Base-by-base conservation (phyloP, 2,113 vertebrate species). In the Edolisoma coerulescens region DNA sequence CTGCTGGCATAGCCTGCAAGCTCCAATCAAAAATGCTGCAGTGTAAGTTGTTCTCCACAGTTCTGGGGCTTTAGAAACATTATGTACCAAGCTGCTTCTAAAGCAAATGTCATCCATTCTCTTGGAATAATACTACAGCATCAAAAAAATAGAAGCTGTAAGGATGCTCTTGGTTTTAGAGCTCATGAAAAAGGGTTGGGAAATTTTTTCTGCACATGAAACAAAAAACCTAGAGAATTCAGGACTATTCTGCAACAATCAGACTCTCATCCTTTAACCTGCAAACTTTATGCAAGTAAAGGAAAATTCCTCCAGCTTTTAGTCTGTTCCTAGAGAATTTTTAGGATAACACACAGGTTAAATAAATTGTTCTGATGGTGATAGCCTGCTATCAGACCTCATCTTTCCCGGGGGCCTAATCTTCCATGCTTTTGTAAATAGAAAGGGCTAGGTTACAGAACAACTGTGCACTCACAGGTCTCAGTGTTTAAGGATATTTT, bases 21-120 rank as follows among this genome's bases (percentile, higher is more conserved):
- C 73, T 93, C 59, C 10, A 78, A 78, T 84, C 68, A 70, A 67
- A 95, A 92, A 77, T 35, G 52, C 52, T 84, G 47, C 67, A 52
- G 17, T 68, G 27, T 22, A 77, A 92, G 63, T 59, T 70, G 30
- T 12, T 60, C 50, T 90, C 21, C 35, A 68, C 22, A 52, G 30
- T 87, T 84, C 45, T 56, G 41, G 11, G 53, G 32, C 27, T 83
- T 93, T 49, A 84, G 75, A 90, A 96, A 78, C 27, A 5, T 41
- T 61, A n/a, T 30, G 2, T 42, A 60, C 28, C 68, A 56, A 88
- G 75, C 41, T 45, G 12, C 49, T 96, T 85, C 87, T 70, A 83
- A 92, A 92, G 35, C 7, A 90, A 92, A 89, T 52, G 8, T 21
- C 28, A 92, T 81, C 56, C 28, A 37, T 92, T 94, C 64, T 71